A percentile compares a stretch with the other conserved stretches of the same genome.
phyloP scores from a whole-genome alignment of 1,140 invertebrate genomes.

The Anadara kagoshimensis region DNA sequence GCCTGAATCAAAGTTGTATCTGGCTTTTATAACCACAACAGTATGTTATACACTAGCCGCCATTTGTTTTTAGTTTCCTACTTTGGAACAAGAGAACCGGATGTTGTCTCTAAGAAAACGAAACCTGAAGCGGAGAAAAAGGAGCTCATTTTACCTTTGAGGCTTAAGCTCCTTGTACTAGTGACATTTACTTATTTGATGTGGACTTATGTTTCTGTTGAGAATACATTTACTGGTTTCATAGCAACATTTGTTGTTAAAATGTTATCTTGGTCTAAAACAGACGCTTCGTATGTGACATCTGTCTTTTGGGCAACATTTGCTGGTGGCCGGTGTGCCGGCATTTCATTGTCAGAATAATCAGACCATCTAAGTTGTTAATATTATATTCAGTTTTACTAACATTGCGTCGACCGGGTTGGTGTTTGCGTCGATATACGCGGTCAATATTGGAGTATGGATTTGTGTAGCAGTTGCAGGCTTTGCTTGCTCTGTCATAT shows the following conservation, averaged over 20 bases:
- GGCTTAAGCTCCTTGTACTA: too few species aligned
- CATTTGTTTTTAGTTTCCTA: too few species aligned
- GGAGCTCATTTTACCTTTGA: too few species aligned
- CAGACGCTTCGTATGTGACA: neutral
- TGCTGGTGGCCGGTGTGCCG: neutral
- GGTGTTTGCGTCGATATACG: neutral
- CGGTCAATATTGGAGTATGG: slow-evolving; percentile 6
- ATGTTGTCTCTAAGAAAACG: too few species aligned
- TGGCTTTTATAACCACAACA: too few species aligned
- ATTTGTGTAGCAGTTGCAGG: slow-evolving; percentile 1
- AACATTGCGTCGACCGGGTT: neutral
- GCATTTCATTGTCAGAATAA: neutral
- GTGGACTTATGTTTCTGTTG: neutral
- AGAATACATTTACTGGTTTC: slow-evolving; percentile 3
- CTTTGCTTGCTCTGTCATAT: slow-evolving; percentile 2
- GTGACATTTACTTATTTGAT: too few species aligned
- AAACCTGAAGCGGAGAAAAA: too few species aligned
- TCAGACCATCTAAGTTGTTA: neutral
- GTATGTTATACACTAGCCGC: too few species aligned
- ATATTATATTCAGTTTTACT: neutral
- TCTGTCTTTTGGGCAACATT: slow-evolving; percentile 10
- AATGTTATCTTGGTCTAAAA: slow-evolving; percentile 6
- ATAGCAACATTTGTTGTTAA: slow-evolving; percentile 9
- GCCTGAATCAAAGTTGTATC: too few species aligned
- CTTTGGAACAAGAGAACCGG: too few species aligned